Evolutionary conservation across 2,797 vertebrate species (phyloP), one percentile per base, ranked within the genome.

Genomic region (Pseudochirops corinnae): DNA sequence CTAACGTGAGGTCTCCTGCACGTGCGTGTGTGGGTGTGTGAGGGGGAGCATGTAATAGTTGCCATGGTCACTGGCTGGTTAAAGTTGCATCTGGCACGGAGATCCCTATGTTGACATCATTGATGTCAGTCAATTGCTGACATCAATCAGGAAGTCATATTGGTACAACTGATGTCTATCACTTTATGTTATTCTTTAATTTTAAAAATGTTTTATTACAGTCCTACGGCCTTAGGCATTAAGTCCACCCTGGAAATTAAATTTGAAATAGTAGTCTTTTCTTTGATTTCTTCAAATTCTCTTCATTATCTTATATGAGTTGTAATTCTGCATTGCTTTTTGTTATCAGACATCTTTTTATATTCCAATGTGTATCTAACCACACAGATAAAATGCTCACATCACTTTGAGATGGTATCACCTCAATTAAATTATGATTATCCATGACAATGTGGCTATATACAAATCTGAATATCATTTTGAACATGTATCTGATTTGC

Each of bases 41-140:
- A 82, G 18, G n/a, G 16, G 57, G 50, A 21, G n/a, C 26, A 1
- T 31, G 55, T 13, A 55, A 39, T 60, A 50, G 24, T 39, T n/a
- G 0, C 28, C 0, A 60, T 28, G 0, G 10, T 0, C 31, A 92
- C 14, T 10, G 56, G 28, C 18, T 24, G 0, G 6, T 21, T 6
- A 46, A 50, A 55, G 53, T 24, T 55, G 3, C 74, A 24, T 53
- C 1, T 33, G 74, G 39, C 21, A 4, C 28, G 24, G 74, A 87
- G 21, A 87, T 87, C 74, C 10, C 74, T 4, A 12, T 10, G 1
- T 4, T 33, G 60, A 33, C 31, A 33, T 33, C 31, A 62, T 21
- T 0, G 33, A 74, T 74, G 6, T 33, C 28, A 16, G 9, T 58
- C 39, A 10, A 7, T 12, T 18, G 50, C 57, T 92, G 74, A 39